Conservation (phyloP, 2,888 invertebrate genomes). For the Phengaris alcon region DNA sequence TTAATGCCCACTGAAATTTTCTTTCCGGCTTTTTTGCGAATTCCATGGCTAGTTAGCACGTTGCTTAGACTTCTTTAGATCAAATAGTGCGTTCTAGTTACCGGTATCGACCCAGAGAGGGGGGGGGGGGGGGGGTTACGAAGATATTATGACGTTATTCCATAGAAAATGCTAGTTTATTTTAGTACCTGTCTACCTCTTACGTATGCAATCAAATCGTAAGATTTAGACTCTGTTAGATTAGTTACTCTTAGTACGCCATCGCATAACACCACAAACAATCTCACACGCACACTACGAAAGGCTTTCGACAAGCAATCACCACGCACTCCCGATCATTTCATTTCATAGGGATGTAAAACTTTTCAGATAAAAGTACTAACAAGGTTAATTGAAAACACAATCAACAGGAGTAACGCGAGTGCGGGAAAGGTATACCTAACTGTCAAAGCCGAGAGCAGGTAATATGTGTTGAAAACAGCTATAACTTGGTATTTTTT, state of each 20-base stretch:
- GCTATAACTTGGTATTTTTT: not conserved
- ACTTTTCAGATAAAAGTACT: conserved; percentile 23
- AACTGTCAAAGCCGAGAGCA: conserved; percentile 3
- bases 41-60: not conserved
- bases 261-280: conserved; percentile 30
- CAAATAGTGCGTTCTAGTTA: not conserved
- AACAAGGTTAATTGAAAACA: conserved; percentile 27
- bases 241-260: conserved; percentile 7
- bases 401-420: conserved; percentile 20
- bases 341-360: conserved; percentile 33
- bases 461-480: conserved; percentile 7
- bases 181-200: too few relatives aligned
- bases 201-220: too few relatives aligned
- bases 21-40: not conserved
- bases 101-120: not conserved
- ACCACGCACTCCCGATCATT: conserved; percentile 38
- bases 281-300: conserved; percentile 32
- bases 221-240: not conserved
- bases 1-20: not conserved
- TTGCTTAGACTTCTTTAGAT: not conserved
- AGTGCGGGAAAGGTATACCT: not conserved
- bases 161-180: too few relatives aligned
- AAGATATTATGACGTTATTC: too few relatives aligned
- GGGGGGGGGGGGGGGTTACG: too few relatives aligned
- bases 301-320: conserved; percentile 42